Evolutionary conservation across 1,140 invertebrate species (phyloP).

Genomic region (Helicoverpa armigera): DNA sequence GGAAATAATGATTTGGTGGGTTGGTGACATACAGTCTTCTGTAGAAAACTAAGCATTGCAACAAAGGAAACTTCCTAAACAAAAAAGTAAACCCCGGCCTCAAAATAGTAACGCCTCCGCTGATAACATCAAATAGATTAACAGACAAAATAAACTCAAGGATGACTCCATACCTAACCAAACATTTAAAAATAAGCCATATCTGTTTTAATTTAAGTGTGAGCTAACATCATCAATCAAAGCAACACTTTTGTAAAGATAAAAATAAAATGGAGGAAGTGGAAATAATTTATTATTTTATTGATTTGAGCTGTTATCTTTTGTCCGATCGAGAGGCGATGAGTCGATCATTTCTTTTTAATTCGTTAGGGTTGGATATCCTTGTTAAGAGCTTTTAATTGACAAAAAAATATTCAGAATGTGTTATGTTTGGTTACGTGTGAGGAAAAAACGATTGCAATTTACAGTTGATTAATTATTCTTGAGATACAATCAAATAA

Average conservation of each 20-base stretch:
- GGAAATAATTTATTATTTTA: conserved; percentile 84
- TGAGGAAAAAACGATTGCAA: conserved; percentile 24
- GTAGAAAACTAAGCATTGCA: too few species aligned
- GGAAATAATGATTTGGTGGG: not conserved
- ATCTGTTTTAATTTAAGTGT: conserved; percentile 46
- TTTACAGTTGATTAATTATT: conserved; percentile 39
- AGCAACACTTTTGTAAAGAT: conserved; percentile 78
- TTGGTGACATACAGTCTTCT: not conserved
- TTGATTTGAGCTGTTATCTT: conserved; percentile 82
- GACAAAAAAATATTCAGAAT: conserved; percentile 39
- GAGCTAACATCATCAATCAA: conserved; percentile 79
- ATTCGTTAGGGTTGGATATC: conserved; percentile 67
- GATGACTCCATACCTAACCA: conserved; percentile 10
- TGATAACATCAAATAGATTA: conserved; percentile 33
- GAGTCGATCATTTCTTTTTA: conserved; percentile 76
- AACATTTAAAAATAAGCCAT: conserved; percentile 48
- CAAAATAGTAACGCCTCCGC: not conserved
- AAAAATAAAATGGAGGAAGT: conserved; percentile 81
- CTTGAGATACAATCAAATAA: conserved; percentile 27
- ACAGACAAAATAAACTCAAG: conserved; percentile 39
- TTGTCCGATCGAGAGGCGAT: conserved; percentile 78
- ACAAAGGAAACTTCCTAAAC: not conserved
- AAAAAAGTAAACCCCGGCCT: not conserved
- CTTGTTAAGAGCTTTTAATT: conserved; percentile 68
- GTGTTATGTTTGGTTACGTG: conserved; percentile 31